These are phyloP conservation scores for Lanius ludovicianus DNA, from an alignment of 2,113 vertebrate species.

Conservation along the genomic window DNA sequence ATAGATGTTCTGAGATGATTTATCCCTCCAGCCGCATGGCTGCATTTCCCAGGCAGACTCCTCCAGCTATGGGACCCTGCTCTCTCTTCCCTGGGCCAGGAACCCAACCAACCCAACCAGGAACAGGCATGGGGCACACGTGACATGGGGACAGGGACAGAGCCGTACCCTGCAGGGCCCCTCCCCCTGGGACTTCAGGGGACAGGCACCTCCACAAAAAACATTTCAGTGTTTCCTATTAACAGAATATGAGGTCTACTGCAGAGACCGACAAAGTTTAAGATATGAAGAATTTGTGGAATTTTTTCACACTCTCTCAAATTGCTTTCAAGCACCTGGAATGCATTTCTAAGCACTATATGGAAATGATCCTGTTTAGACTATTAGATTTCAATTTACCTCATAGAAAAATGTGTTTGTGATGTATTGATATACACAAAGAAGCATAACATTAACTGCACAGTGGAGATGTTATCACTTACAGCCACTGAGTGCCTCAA, in stretches of 20 bases:
- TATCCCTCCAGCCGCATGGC: too few species aligned
- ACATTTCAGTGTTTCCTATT: background rate
- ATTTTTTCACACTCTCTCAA: background rate
- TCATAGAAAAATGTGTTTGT: slow-evolving; percentile 39
- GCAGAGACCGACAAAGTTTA: background rate
- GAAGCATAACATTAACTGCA: background rate
- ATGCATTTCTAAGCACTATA: background rate
- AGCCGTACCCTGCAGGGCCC: too few species aligned
- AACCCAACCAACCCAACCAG: too few species aligned
- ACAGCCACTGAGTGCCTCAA: slow-evolving; percentile 6
- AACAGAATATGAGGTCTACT: background rate
- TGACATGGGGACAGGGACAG: too few species aligned
- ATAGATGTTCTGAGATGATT: too few species aligned
- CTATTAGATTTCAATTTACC: slow-evolving; percentile 43
- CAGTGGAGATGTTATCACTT: slow-evolving; percentile 12
- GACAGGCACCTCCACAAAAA: background rate
- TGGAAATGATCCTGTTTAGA: background rate
- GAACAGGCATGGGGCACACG: too few species aligned
- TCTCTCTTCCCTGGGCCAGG: too few species aligned
- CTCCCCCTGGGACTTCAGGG: too few species aligned
- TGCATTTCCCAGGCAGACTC: too few species aligned
- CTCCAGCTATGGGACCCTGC: too few species aligned
- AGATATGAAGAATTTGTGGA: background rate
- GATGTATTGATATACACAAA: slow-evolving; percentile 28
- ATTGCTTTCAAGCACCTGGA: slow-evolving; percentile 18